Evolutionary conservation across 2,888 invertebrate genomes (phyloP), one percentile per base, ranked within the genome.

Genomic region (Lithophane semibrunnea): DNA sequence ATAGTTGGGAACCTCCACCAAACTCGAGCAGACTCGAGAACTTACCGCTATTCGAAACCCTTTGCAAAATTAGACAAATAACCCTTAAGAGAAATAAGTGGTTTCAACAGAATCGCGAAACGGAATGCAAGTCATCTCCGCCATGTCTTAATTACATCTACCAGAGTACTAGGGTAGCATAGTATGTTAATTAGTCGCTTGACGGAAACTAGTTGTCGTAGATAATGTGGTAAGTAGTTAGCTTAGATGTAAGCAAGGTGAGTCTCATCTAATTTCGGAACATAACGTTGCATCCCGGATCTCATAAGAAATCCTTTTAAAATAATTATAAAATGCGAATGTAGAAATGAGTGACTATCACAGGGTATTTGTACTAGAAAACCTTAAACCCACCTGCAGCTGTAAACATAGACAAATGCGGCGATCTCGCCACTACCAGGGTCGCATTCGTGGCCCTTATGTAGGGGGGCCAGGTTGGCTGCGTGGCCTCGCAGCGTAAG

Each of bases 371-470:
- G 56, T 58, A 58, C 61, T 3, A 61, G 37, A 18, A 65, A 16
- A 73, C 1, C 37, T 52, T 56, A 54, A 63, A 73, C 91, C 87
- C 79, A 96, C 96, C 95, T 89, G 94, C 94, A 83, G 95, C 95
- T 78, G 94, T 96, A 76, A 95, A 96, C 95, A 94, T 96, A 54
- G 95, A 96, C 18, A 96, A 88, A 86, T 96, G 95, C 21, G 96
- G 96, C n/a, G 96, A 94, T 69, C 93, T 88, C 2, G 94, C 95
- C 2, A 96, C 92, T 64, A 93, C 86, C 21, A 96, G 85, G 24
- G 91, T 95, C 0, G 92, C 90, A 75, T 95, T 94, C 2, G 93
- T 86, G 0, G 92, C 85, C 60, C 94, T 90, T 52, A 88, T 85
- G 84, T 92, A 94, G 0, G 93, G 92, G 12, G 96, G 96, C 88